phyloP scores from a whole-genome alignment of 2,888 invertebrate genomes.

The Dasypolia templi region DNA sequence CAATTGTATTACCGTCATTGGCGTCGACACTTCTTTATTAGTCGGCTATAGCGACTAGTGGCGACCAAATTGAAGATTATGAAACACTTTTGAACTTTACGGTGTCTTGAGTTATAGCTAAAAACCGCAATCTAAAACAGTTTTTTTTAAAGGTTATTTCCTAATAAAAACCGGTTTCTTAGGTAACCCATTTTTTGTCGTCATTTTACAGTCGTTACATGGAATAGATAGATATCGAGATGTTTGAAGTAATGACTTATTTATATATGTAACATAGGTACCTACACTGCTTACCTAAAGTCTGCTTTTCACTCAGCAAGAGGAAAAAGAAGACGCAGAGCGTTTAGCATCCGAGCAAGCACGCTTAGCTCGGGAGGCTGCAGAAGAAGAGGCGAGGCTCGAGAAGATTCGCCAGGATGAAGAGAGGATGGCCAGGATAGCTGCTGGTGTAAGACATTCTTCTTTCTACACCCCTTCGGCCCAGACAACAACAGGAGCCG shows the following conservation, averaged over 20 bases:
- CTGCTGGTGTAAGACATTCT: constrained; percentile 79
- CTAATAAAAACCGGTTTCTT: background rate
- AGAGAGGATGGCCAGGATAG: constrained; percentile 84
- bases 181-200: background rate
- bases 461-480: background rate
- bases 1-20: background rate
- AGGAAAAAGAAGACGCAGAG: constrained; percentile 81
- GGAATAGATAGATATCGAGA: background rate
- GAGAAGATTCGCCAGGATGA: constrained; percentile 83
- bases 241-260: background rate
- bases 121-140: background rate
- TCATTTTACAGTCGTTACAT: background rate
- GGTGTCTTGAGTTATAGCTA: background rate
- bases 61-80: background rate
- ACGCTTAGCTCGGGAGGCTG: constrained; percentile 79
- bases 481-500: background rate
- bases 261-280: too few relatives aligned
- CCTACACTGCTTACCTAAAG: too few relatives aligned
- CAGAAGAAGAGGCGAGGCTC: constrained; percentile 75
- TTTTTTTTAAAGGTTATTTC: background rate
- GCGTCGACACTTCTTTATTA: background rate
- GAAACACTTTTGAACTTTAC: background rate
- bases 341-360: constrained; percentile 82
- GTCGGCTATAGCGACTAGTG: background rate
- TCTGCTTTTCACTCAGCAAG: constrained; percentile 68